Conservation (phyloP, 2,113 vertebrate species). For the Narcine bancroftii region DNA sequence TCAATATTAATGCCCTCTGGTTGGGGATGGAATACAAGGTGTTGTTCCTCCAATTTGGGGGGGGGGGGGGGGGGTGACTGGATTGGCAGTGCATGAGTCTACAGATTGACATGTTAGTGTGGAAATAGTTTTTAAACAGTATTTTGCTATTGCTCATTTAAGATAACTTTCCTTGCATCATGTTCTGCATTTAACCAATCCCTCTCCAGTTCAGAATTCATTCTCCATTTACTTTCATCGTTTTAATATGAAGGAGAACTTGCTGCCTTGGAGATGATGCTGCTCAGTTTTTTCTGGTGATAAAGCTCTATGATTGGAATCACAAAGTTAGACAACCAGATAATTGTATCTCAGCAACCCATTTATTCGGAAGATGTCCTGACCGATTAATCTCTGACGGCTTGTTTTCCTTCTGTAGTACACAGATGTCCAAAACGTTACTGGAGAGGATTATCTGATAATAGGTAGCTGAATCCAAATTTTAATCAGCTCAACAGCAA, state of each 20-base stretch:
- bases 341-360: conserved; percentile 4
- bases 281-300: neutral
- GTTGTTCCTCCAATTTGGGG: too few relatives aligned
- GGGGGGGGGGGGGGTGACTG: too few relatives aligned
- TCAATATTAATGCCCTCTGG: too few relatives aligned
- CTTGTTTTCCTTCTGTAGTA: neutral
- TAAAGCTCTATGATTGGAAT: neutral
- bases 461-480: neutral
- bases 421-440: neutral
- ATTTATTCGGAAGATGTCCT: neutral
- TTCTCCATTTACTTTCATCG: neutral
- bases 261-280: neutral
- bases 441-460: neutral
- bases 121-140: too few relatives aligned
- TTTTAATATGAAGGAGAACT: neutral
- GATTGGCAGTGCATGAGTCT: too few relatives aligned
- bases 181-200: neutral
- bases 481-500: neutral
- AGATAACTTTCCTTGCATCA: neutral
- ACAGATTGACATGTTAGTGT: too few relatives aligned
- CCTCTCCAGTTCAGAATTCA: neutral
- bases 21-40: too few relatives aligned
- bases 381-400: neutral
- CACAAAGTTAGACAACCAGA: conserved; percentile 27
- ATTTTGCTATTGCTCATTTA: neutral